A percentile compares a stretch with the other conserved stretches of the same genome.
phyloP scores from a whole-genome alignment of 2,888 invertebrate species.

The Acanthopleura granulata region DNA sequence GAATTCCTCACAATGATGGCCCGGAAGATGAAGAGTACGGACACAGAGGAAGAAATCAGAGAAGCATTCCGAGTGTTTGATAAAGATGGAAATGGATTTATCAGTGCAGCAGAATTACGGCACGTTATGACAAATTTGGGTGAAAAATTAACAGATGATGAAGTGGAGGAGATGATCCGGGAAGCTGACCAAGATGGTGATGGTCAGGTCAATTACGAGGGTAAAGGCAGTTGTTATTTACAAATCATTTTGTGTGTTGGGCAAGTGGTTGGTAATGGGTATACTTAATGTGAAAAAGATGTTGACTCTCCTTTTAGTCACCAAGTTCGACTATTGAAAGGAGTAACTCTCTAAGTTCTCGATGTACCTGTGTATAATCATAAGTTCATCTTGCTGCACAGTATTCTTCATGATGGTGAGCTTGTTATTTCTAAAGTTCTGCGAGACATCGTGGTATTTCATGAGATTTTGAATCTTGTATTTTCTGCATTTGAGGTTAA shows the following conservation, averaged over 20 bases:
- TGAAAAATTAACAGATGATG: slow-evolving; percentile 29
- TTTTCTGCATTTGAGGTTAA: too few relatives aligned
- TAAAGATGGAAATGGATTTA: slow-evolving; percentile 9
- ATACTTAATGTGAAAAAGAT: too few relatives aligned
- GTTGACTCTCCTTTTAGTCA: too few relatives aligned
- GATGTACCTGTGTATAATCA: too few relatives aligned
- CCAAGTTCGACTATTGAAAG: too few relatives aligned
- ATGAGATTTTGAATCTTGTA: too few relatives aligned
- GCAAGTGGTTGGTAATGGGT: too few relatives aligned
- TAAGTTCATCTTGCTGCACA: too few relatives aligned
- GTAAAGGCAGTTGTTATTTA: slow-evolving; percentile 20
- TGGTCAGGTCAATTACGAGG: slow-evolving; percentile 36
- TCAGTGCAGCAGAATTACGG: background rate
- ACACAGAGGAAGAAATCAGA: slow-evolving; percentile 10
- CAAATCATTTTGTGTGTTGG: background rate
- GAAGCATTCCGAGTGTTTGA: slow-evolving; percentile 7
- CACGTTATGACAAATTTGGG: slow-evolving; percentile 7
- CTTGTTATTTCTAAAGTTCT: too few relatives aligned
- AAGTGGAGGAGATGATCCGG: slow-evolving; percentile 37
- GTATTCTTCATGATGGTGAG: too few relatives aligned
- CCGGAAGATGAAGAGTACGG: background rate
- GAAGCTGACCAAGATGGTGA: slow-evolving; percentile 37
- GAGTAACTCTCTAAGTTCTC: too few relatives aligned
- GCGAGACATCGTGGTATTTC: too few relatives aligned
- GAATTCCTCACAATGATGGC: slow-evolving; percentile 7